Base-by-base conservation (phyloP, 2,797 vertebrate species). In the Jordanella pulchra region DNA sequence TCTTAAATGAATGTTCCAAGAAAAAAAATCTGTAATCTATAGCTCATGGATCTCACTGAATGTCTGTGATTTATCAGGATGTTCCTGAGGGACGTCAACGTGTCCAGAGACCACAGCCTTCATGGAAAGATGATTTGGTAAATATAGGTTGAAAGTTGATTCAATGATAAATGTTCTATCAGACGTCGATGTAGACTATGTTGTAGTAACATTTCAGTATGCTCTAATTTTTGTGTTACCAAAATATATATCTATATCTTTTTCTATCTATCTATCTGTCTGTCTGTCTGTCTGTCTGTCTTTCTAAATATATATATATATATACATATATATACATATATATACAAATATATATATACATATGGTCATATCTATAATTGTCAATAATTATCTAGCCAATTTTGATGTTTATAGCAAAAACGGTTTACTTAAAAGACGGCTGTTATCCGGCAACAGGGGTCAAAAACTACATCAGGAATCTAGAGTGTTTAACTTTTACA, bases 91-190 rank as follows among this genome's bases (percentile, higher is more conserved):
- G 93, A 42, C 69, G 87, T 64, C 86, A 76, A 78, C 89, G 86
- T 39, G 80, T 93, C 78, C 92, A 93, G 86, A 93, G 87, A 54
- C 92, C 91, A 4, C 90, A 92, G 71, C 83, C 91, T 50, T 70
- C 81, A 3, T 95, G 94, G 93, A 90, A 91, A 68, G 94, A 95
- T 71, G 94, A 95, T 88, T 66, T 92, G 92, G 95, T 94, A 89
- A 96, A 51, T 77, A 72, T 76, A 21, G 78, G 45, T 54, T 51
- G 13, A 74, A 78, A 83, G 77, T 44, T 79, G 1, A 66, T 60
- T 56, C 45, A 65, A 79, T 69, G 71, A 50, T 53, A 75, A 71
- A 35, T 35, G 35, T n/a, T n/a, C n/a, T n/a, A n/a, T n/a, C n/a
- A n/a, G n/a, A n/a, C n/a, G n/a, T n/a, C n/a, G n/a, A n/a, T n/a